phyloP scores from a whole-genome alignment of 2,113 vertebrate species.

The Galemys pyrenaicus region DNA sequence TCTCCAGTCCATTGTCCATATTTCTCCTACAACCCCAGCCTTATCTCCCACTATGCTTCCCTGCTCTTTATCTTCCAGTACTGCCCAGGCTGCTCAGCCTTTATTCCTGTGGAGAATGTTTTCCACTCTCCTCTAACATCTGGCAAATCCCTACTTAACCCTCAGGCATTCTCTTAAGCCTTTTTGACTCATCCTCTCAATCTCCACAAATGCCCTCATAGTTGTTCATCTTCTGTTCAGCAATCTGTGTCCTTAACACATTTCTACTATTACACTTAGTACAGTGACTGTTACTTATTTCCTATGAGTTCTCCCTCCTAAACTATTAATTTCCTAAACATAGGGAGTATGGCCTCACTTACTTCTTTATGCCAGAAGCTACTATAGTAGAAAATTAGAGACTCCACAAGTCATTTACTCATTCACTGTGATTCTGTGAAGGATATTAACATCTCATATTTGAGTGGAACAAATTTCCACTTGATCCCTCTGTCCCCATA shows the following conservation, averaged over 20 bases:
- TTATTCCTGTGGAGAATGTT: not conserved
- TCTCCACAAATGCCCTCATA: not conserved
- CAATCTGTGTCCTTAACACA: not conserved
- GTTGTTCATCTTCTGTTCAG: not conserved
- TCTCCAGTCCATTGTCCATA: too few relatives aligned
- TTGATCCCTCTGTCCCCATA: not conserved
- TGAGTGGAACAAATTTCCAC: not conserved
- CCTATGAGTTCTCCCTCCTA: not conserved
- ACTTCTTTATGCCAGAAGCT: not conserved
- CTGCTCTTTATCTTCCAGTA: not conserved
- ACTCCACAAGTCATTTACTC: not conserved
- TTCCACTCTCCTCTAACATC: not conserved
- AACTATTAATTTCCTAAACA: not conserved
- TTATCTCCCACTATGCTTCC: accelerated
- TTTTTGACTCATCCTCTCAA: not conserved
- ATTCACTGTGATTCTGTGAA: not conserved
- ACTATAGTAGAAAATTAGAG: not conserved
- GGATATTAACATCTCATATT: not conserved
- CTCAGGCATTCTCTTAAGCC: not conserved
- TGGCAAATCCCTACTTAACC: not conserved
- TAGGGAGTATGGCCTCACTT: not conserved
- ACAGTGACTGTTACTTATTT: not conserved
- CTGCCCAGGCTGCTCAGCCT: not conserved
- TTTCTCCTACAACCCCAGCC: too few relatives aligned
- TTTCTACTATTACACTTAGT: not conserved